Conservation (phyloP, 2,888 invertebrate species). For the Leptothorax acervorum region DNA sequence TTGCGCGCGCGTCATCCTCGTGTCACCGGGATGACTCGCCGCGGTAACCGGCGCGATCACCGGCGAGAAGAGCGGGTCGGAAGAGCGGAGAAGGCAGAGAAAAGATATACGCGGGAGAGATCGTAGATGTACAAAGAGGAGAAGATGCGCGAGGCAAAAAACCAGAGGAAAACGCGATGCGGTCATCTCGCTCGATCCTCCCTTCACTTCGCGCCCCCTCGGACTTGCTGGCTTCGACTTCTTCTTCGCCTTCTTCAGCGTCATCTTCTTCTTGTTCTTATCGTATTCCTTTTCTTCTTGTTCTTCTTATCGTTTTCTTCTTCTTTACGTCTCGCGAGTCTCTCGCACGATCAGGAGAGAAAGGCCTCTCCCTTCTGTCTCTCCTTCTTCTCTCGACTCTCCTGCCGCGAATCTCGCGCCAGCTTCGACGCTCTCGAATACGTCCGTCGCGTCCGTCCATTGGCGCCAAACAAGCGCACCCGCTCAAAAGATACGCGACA, state of each 20-base stretch:
- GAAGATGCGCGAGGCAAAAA: conserved; percentile 16
- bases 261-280: conserved; percentile 43
- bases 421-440: conserved; percentile 67
- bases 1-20: conserved; percentile 40
- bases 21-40: conserved; percentile 53
- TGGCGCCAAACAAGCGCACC: conserved; percentile 78
- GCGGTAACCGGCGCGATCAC: conserved; percentile 39
- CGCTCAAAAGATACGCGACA: conserved; percentile 73
- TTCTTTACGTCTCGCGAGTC: conserved; percentile 62
- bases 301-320: conserved; percentile 63
- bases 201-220: conserved; percentile 24
- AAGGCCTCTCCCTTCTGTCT: conserved; percentile 41
- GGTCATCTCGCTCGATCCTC: conserved; percentile 45
- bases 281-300: conserved; percentile 35
- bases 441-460: conserved; percentile 66
- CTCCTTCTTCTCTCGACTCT: conserved; percentile 38
- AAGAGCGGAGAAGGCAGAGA: not conserved
- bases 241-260: conserved; percentile 40
- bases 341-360: conserved; percentile 50
- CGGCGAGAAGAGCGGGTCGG: not conserved
- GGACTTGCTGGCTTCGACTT: conserved; percentile 37
- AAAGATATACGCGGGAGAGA: conserved; percentile 54
- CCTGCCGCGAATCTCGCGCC: conserved; percentile 54
- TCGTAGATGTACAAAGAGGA: conserved; percentile 61
- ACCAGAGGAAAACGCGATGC: conserved; percentile 20